phyloP scores from a whole-genome alignment of 2,888 invertebrate species.

The Sarcophaga carnaria region DNA sequence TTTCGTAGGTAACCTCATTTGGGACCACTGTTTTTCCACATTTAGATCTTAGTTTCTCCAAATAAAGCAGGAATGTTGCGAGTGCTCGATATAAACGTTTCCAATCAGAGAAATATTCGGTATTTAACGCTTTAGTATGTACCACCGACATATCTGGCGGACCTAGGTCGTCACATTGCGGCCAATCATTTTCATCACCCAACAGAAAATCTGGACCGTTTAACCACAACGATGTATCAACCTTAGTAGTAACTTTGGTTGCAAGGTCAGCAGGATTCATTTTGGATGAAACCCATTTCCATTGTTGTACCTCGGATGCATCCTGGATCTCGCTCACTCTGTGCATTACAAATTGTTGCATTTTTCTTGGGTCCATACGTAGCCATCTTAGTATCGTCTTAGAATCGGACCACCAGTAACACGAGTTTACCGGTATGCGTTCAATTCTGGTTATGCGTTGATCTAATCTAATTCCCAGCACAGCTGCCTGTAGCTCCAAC shows the following conservation, averaged over 20 bases:
- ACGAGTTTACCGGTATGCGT: constrained; percentile 10
- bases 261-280: background rate
- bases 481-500: constrained; percentile 47
- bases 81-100: constrained; percentile 58
- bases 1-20: background rate
- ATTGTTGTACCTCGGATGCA: background rate
- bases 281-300: constrained; percentile 43
- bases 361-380: constrained; percentile 29
- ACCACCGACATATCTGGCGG: background rate
- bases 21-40: background rate
- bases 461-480: constrained; percentile 30
- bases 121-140: background rate
- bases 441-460: background rate
- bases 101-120: constrained; percentile 53
- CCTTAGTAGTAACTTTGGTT: constrained; percentile 14
- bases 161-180: background rate
- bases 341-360: constrained; percentile 38
- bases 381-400: constrained; percentile 38
- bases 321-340: constrained; percentile 31
- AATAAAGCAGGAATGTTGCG: constrained; percentile 46
- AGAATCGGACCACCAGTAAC: constrained; percentile 37
- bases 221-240: constrained; percentile 24
- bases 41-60: constrained; percentile 31
- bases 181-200: constrained; percentile 8
- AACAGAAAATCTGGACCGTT: constrained; percentile 39